These are phyloP conservation scores for Piaya cayana DNA, from an alignment of 2,113 vertebrate species.

Conservation along the genomic window DNA sequence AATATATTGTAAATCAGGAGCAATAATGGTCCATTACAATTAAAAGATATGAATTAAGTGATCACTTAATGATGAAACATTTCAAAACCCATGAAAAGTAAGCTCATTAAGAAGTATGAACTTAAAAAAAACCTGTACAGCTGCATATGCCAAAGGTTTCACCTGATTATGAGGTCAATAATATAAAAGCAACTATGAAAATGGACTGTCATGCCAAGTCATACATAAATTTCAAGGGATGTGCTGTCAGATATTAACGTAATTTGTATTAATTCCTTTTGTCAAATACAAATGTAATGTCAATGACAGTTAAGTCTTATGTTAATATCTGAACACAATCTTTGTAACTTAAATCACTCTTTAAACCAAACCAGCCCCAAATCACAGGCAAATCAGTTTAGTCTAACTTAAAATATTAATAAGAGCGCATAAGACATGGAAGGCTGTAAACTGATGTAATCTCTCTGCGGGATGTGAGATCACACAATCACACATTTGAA, in stretches of 20 bases:
- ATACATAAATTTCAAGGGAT: not conserved
- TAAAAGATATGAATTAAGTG: constrained; percentile 34
- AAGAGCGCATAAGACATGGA: not conserved
- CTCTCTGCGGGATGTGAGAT: not conserved
- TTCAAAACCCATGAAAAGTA: not conserved
- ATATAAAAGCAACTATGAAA: not conserved
- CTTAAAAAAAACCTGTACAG: not conserved
- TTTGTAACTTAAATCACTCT: not conserved
- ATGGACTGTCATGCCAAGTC: not conserved
- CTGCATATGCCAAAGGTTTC: not conserved
- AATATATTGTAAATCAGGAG: not conserved
- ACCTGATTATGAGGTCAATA: not conserved
- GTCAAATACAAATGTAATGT: not conserved
- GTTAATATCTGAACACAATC: not conserved
- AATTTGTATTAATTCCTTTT: not conserved
- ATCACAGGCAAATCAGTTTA: not conserved
- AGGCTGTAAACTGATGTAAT: not conserved
- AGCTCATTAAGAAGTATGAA: not conserved
- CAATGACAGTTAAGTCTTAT: not conserved
- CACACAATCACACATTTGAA: not conserved
- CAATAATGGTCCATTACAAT: not conserved
- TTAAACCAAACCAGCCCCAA: not conserved
- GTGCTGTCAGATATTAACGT: not conserved
- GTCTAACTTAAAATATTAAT: not conserved
- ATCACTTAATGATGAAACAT: constrained; percentile 10